phyloP scores from a whole-genome alignment of 2,888 invertebrate species.

The Iphiclides podalirius region DNA sequence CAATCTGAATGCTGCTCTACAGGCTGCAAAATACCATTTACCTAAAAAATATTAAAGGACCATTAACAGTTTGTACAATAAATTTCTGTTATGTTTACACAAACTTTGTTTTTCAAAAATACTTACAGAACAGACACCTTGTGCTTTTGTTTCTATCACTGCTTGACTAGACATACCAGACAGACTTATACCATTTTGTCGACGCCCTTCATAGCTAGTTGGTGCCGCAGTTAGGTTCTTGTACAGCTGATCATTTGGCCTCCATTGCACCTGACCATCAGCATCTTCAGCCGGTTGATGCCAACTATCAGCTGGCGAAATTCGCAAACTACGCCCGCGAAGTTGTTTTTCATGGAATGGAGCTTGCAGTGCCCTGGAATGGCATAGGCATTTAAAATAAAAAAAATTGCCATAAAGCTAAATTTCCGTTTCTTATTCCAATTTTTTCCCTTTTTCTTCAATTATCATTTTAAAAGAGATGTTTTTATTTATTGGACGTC shows the following conservation, averaged over 20 bases:
- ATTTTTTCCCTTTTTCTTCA: too few relatives aligned
- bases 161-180: too few relatives aligned
- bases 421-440: too few relatives aligned
- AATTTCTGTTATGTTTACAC: too few relatives aligned
- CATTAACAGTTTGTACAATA: too few relatives aligned
- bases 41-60: slow-evolving; percentile 1
- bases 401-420: too few relatives aligned
- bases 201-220: not conserved
- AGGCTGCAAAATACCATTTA: slow-evolving; percentile 28
- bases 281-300: slow-evolving; percentile 77
- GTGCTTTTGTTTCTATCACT: too few relatives aligned
- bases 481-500: too few relatives aligned
- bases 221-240: slow-evolving; percentile 20
- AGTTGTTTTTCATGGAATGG: slow-evolving; percentile 57
- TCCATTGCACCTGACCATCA: slow-evolving; percentile 58
- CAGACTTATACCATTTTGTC: not conserved
- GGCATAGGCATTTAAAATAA: too few relatives aligned
- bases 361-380: slow-evolving; percentile 59
- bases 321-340: slow-evolving; percentile 61
- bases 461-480: too few relatives aligned
- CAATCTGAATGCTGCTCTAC: slow-evolving; percentile 31
- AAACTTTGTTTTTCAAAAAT: too few relatives aligned
- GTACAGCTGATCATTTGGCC: slow-evolving; percentile 36
- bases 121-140: too few relatives aligned
- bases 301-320: slow-evolving; percentile 82